Evolutionary conservation across 2,113 vertebrate genomes (phyloP), one percentile per base, ranked within the genome.

Genomic region (Lagopus muta): DNA sequence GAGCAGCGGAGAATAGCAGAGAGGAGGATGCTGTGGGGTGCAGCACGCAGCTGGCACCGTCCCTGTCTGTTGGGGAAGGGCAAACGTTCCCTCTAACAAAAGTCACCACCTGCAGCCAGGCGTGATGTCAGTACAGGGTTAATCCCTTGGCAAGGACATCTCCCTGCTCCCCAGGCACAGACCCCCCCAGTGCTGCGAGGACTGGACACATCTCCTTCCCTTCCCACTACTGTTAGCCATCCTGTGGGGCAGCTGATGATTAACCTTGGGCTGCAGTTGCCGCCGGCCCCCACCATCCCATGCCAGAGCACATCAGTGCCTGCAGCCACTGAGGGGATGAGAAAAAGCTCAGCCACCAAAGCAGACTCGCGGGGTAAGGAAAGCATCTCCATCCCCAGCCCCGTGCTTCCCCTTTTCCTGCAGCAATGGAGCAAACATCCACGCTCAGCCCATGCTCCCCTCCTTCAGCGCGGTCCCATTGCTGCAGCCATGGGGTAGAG

Each of bases 171-270:
- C 61, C 61, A 64, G 61, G 61, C 61, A 60, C 57, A 60, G 57
- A 60, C n/a, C 54, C 54, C 18, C 57, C 32, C n/a, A 34, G 57
- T 14, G 57, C n/a, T 17, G 61, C 10, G 10, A 36, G 36, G 27
- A 21, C 0, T 0, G 62, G 43, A 75, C 66, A 87, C 62, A 76
- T 30, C 52, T 57, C 1, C 2, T 54, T 83, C 3, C 48, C 76
- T 24, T 52, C 30, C 24, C 2, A 0, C n/a, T 13, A 6, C 6
- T 3, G 12, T 69, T 86, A 61, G 67, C 82, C 88, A 80, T 48
- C 86, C 88, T 52, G 76, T 6, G 2, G 25, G 76, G 79, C 67
- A 50, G 91, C 79, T 95, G 79, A 95, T 92, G 82, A 95, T 95
- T 95, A 95, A 93, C 94, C 91, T 1, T 55, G 7, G 2, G 3